phyloP scores from a whole-genome alignment of 2,113 vertebrate genomes.

The Pelobates fuscus region DNA sequence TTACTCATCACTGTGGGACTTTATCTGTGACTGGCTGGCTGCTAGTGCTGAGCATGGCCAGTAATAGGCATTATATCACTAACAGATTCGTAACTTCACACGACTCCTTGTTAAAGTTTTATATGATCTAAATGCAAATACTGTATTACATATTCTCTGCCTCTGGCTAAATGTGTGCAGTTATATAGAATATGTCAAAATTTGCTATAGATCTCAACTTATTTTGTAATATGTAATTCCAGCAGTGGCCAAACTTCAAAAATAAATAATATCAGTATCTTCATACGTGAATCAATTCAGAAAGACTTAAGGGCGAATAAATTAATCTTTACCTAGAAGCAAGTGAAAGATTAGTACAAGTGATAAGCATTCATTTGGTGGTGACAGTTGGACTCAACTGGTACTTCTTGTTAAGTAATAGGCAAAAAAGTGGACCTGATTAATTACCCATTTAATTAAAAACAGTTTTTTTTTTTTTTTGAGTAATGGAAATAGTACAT shows the following conservation, averaged over 20 bases:
- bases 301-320: neutral
- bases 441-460: too few species aligned
- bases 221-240: neutral
- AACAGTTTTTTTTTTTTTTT: too few species aligned
- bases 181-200: neutral
- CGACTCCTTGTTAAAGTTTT: neutral
- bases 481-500: too few species aligned
- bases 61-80: too few species aligned
- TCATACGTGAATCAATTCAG: neutral
- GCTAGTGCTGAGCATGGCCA: too few species aligned
- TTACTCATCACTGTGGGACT: too few species aligned
- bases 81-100: neutral
- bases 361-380: conserved; percentile 12
- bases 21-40: too few species aligned
- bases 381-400: too few species aligned
- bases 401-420: too few species aligned
- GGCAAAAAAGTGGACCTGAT: too few species aligned
- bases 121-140: neutral
- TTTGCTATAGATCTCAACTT: neutral
- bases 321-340: neutral
- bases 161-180: neutral
- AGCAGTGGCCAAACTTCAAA: neutral
- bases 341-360: neutral
- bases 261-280: neutral
- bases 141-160: neutral